Evolutionary conservation across 1,140 invertebrate species (phyloP), one percentile per base, ranked within the genome.

Genomic region (Semibalanus balanoides): DNA sequence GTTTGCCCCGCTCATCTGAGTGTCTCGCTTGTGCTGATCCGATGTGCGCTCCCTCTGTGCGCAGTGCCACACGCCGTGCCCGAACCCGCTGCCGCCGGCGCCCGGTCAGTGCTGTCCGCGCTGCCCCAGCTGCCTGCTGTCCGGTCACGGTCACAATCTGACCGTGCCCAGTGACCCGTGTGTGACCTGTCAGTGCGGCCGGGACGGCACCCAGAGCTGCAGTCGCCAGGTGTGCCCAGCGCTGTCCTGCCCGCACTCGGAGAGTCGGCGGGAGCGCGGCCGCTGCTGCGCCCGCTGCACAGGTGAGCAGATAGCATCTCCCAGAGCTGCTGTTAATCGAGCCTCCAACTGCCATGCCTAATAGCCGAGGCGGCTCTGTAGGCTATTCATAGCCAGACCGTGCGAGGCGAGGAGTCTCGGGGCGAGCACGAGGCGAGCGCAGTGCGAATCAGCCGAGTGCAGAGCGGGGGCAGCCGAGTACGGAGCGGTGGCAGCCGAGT

Each of bases 171-270:
- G 74, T 14, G 79, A 80, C 71, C 79, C 79, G 27, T 80, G 79
- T 70, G 74, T 80, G 31, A 70, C 35, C n/a, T 80, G 79, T 71
- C 27, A n/a, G 43, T 80, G 79, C 30, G 51, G 51, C 51, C 64
- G 70, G 9, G 72, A 75, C n/a, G 78, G 75, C 30, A 73, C 35
- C 3, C 79, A 78, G 27, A 70, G 75, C 22, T 97, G 95, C 83
- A 84, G 87, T 22, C 86, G 92, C 14, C 86, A 89, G 77, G 90
- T 91, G 0, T 96, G 94, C 81, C 92, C 93, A 0, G 88, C 93
- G 0, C 82, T 96, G 72, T 90, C 92, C 77, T 96, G 94, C 82
- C 86, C 89, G 0, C 86, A 88, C 0, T 88, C 91, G 71, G 86
- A 89, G 51, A 89, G 92, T 80, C 87, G 88, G 51, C 87, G 84